Evolutionary conservation across 2,888 invertebrate genomes (phyloP).

Genomic region (Eilema depressum): DNA sequence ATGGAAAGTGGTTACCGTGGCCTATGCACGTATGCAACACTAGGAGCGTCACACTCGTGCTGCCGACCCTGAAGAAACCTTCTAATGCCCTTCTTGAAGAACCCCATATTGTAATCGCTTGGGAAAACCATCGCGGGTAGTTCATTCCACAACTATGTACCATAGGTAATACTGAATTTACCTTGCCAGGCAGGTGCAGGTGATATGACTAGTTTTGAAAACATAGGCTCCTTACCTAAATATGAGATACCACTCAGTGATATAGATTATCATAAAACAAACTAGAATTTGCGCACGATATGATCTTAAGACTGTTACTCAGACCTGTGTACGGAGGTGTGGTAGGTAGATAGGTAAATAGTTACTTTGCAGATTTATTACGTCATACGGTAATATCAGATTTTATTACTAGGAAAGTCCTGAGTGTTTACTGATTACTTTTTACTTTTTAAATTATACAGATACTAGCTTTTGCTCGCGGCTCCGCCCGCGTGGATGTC

Average conservation of each 20-base stretch:
- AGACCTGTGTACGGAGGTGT: background rate
- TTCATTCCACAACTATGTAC: too few species aligned
- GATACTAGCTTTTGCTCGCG: too few species aligned
- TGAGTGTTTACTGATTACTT: background rate
- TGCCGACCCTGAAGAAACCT: too few species aligned
- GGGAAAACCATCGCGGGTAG: too few species aligned
- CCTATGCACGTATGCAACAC: too few species aligned
- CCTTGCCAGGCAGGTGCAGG: background rate
- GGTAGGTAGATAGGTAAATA: background rate
- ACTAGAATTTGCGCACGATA: background rate
- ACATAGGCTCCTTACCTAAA: background rate
- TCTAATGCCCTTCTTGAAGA: too few species aligned
- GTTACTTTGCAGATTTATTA: background rate
- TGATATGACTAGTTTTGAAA: background rate
- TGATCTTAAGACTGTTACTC: background rate
- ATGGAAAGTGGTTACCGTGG: too few species aligned
- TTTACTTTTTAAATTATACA: too few species aligned
- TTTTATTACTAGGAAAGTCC: background rate
- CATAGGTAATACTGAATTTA: background rate
- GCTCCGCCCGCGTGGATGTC: too few species aligned
- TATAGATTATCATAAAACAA: background rate
- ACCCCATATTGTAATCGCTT: too few species aligned
- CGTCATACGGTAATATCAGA: background rate
- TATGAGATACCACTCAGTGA: background rate
- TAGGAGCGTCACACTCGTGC: too few species aligned